Conservation (phyloP, 2,888 invertebrate species). For the Noctua pronuba region DNA sequence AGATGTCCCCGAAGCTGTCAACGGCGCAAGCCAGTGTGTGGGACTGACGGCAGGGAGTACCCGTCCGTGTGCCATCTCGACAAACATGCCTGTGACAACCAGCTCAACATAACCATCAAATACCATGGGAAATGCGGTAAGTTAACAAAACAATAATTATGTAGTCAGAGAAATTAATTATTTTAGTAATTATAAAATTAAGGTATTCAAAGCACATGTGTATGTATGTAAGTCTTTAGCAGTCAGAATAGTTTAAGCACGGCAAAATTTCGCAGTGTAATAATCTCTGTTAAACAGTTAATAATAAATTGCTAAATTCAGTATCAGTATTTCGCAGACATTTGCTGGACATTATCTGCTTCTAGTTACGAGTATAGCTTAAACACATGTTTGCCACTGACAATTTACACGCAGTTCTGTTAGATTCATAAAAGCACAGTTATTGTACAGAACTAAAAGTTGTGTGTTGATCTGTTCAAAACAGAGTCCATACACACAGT, state of each 20-base stretch:
- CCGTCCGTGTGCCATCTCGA: slow-evolving; percentile 96
- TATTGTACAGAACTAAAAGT: slow-evolving; percentile 28
- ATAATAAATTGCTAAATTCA: neutral
- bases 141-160: slow-evolving; percentile 68
- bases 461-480: slow-evolving; percentile 28
- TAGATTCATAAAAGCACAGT: slow-evolving; percentile 35
- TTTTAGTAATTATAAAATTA: too few relatives aligned
- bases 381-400: slow-evolving; percentile 6
- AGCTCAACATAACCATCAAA: slow-evolving; percentile 94
- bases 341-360: neutral
- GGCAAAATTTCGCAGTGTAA: neutral
- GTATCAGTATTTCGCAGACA: neutral
- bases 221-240: neutral
- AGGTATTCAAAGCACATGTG: neutral
- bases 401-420: slow-evolving; percentile 20
- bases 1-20: slow-evolving; percentile 91
- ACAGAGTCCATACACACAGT: slow-evolving; percentile 2
- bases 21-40: slow-evolving; percentile 95
- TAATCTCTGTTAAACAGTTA: neutral
- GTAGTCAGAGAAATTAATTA: neutral
- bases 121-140: slow-evolving; percentile 97
- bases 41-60: slow-evolving; percentile 96
- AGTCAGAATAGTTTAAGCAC: neutral
- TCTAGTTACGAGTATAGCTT: neutral
- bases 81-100: slow-evolving; percentile 94